phyloP scores from a whole-genome alignment of 2,888 invertebrate species.

The Xestia ashworthii region DNA sequence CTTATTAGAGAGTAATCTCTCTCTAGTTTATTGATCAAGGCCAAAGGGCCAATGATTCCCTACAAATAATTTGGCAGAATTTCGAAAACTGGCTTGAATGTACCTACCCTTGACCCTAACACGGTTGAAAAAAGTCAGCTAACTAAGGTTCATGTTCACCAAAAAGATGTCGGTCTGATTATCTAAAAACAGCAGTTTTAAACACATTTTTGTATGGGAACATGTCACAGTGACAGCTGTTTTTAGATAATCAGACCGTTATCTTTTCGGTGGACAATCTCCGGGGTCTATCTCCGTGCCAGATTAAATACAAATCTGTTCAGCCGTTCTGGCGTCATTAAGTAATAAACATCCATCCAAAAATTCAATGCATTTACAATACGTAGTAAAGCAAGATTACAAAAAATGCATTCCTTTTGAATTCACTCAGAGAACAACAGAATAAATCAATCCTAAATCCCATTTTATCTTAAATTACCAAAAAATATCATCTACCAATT shows the following conservation, averaged over 20 bases:
- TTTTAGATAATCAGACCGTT: too few relatives aligned
- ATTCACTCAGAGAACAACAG: not conserved
- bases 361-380: not conserved
- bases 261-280: too few relatives aligned
- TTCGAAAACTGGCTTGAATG: not conserved
- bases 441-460: not conserved
- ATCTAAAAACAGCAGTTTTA: too few relatives aligned
- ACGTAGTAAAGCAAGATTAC: not conserved
- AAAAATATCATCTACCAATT: constrained; percentile 21
- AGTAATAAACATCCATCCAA: not conserved
- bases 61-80: not conserved
- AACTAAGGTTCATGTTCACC: too few relatives aligned
- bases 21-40: not conserved
- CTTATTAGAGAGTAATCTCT: constrained; percentile 4
- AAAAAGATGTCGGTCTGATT: too few relatives aligned
- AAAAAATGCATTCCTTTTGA: not conserved
- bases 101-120: not conserved
- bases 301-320: not conserved
- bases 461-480: not conserved
- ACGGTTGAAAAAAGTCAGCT: not conserved
- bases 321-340: not conserved
- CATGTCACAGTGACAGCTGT: too few relatives aligned
- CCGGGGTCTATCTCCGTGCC: not conserved
- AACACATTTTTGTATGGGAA: too few relatives aligned
- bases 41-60: not conserved